Evolutionary conservation across 2,113 vertebrate genomes (phyloP).

Genomic region (Prinia subflava): DNA sequence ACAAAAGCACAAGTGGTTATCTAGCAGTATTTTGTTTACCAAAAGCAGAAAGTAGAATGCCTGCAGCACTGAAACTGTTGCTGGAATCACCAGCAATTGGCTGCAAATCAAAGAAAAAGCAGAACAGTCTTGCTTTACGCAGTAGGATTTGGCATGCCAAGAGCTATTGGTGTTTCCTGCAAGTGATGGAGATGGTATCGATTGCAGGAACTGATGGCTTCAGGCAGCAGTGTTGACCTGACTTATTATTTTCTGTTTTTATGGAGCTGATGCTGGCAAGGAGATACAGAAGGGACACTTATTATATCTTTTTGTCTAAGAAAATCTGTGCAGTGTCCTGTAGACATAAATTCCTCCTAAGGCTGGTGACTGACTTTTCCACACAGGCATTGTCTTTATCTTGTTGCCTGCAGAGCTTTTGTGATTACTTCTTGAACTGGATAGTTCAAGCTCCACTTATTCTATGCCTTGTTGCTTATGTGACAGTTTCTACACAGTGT

Average conservation of each 20-base stretch:
- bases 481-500: neutral
- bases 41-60: neutral
- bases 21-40: neutral
- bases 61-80: neutral
- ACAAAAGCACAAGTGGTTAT: neutral
- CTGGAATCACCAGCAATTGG: neutral
- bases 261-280: neutral
- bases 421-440: neutral
- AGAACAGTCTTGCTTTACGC: neutral
- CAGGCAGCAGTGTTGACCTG: neutral
- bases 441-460: neutral
- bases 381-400: neutral
- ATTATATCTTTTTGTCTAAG: neutral
- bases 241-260: neutral
- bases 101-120: neutral
- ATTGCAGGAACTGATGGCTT: neutral
- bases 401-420: neutral
- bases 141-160: neutral
- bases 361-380: neutral
- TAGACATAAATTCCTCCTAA: neutral
- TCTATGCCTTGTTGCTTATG: neutral
- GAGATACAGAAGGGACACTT: neutral
- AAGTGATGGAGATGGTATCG: accelerated
- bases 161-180: neutral
- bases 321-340: neutral